Conservation (phyloP, 2,113 vertebrate genomes). For the Nibea coibor region DNA sequence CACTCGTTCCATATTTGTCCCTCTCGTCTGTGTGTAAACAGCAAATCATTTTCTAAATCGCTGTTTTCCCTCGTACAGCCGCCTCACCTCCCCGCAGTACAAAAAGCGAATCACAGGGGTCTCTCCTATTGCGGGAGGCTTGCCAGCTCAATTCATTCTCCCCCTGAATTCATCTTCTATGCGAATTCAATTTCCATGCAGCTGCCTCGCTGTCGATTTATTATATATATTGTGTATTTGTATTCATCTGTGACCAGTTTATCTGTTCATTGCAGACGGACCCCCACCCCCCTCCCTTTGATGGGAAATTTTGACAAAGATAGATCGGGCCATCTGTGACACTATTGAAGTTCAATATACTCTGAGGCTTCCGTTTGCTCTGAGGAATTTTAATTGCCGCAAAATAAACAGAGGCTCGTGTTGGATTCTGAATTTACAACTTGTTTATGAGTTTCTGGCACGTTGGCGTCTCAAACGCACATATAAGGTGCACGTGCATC, state of each 20-base stretch:
- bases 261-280: conserved; percentile 72
- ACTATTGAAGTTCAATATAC: conserved; percentile 78
- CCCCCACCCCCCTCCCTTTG: conserved; percentile 43
- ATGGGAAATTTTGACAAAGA: conserved; percentile 78
- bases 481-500: conserved; percentile 35
- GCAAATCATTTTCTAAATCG: conserved; percentile 70
- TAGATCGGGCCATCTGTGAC: conserved; percentile 77
- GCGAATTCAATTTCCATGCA: conserved; percentile 68
- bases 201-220: conserved; percentile 62
- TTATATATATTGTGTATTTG: conserved; percentile 79
- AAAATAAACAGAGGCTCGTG: conserved; percentile 69
- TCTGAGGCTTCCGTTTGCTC: conserved; percentile 73
- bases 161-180: conserved; percentile 60
- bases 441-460: conserved; percentile 60
- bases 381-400: conserved; percentile 77
- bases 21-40: conserved; percentile 43
- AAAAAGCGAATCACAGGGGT: conserved; percentile 65
- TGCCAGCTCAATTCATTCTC: conserved; percentile 62
- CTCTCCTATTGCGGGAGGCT: conserved; percentile 42
- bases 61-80: conserved; percentile 47
- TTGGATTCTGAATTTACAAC: conserved; percentile 64
- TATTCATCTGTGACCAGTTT: conserved; percentile 80
- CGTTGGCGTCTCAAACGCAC: conserved; percentile 20
- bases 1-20: conserved; percentile 15
- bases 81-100: conserved; percentile 32